These are phyloP conservation scores for Lateolabrax maculatus DNA, from an alignment of 2,797 vertebrate species.

Conservation along the genomic window DNA sequence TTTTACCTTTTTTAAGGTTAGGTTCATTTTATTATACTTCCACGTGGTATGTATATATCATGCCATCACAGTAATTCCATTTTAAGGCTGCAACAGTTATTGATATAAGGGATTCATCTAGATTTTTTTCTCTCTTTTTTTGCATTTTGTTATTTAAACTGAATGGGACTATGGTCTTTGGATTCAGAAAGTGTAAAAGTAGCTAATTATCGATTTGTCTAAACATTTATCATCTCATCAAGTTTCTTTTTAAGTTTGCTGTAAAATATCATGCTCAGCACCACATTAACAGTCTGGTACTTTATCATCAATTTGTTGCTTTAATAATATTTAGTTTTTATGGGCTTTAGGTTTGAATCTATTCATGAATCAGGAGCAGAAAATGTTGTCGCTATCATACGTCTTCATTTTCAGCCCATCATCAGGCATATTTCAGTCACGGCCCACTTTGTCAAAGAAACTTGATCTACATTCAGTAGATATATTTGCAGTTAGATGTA, in stretches of 20 bases:
- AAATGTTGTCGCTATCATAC: background rate
- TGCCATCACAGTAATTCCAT: background rate
- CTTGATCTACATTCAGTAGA: too few relatives aligned
- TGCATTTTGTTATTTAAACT: background rate
- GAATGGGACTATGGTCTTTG: too few relatives aligned
- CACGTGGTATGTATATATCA: background rate
- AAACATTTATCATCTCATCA: background rate
- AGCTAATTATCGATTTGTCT: background rate
- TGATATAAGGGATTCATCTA: background rate
- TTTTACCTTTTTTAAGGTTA: background rate
- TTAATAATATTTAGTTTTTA: slow-evolving; percentile 12
- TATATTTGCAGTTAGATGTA: too few relatives aligned
- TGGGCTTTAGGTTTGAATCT: slow-evolving; percentile 4
- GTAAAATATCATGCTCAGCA: background rate
- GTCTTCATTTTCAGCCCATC: slow-evolving; percentile 29
- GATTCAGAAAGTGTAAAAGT: background rate
- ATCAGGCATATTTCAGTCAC: background rate
- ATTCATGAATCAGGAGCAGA: background rate
- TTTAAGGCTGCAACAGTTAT: background rate
- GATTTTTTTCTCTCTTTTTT: background rate
- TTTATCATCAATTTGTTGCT: slow-evolving; percentile 1
- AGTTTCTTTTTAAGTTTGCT: background rate
- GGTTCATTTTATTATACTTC: background rate
- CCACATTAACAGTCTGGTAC: slow-evolving; percentile 1
- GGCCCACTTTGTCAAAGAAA: too few relatives aligned